Conservation (phyloP, 2,113 vertebrate genomes). For the Electrona antarctica region DNA sequence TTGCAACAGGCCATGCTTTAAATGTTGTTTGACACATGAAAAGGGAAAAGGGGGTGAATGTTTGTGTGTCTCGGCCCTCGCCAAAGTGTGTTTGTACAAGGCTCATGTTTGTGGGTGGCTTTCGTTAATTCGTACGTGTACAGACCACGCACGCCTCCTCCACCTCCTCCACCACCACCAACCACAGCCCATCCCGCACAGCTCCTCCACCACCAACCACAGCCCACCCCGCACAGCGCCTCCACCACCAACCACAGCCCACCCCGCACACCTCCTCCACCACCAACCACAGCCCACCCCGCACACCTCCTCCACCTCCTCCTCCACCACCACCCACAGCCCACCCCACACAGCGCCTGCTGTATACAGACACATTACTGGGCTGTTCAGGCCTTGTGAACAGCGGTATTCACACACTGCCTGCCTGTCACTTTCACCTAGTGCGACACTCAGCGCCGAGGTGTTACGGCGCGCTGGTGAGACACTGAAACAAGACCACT, state of each 20-base stretch:
- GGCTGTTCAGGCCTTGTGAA: not conserved
- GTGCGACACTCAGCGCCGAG: constrained; percentile 65
- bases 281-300: too few relatives aligned
- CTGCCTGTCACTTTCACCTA: constrained; percentile 60
- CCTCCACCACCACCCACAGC: too few relatives aligned
- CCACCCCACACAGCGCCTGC: too few relatives aligned
- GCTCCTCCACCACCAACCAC: too few relatives aligned
- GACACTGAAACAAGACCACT: constrained; percentile 72
- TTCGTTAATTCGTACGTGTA: not conserved
- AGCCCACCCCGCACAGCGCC: too few relatives aligned
- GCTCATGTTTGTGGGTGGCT: constrained; percentile 4
- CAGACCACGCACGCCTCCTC: not conserved
- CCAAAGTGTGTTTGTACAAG: not conserved
- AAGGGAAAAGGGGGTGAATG: not conserved
- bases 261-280: too few relatives aligned
- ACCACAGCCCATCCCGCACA: too few relatives aligned
- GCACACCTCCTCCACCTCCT: too few relatives aligned
- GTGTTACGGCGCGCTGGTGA: constrained; percentile 63
- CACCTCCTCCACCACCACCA: too few relatives aligned
- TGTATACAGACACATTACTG: not conserved
- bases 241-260: too few relatives aligned
- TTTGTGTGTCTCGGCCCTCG: not conserved
- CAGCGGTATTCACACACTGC: constrained; percentile 32
- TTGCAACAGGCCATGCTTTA: not conserved
- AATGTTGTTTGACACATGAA: not conserved